These are phyloP conservation scores for Achatina immaculata DNA, from an alignment of 1,140 invertebrate species.

Conservation along the genomic window DNA sequence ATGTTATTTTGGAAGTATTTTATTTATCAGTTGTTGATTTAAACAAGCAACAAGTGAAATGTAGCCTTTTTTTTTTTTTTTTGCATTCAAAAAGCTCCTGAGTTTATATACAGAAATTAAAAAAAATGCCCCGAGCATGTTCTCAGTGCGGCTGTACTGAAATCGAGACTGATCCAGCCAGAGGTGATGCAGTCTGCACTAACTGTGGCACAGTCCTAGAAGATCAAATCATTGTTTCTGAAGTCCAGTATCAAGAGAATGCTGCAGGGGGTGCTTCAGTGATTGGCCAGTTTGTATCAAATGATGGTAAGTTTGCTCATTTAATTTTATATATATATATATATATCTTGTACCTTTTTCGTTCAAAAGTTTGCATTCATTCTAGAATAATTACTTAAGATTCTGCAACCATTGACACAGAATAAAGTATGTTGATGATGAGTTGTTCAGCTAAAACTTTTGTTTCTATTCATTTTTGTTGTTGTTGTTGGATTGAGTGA, in stretches of 20 bases:
- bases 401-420: too few species aligned
- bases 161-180: constrained; percentile 90
- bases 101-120: too few species aligned
- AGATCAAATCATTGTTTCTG: constrained; percentile 95
- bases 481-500: too few species aligned
- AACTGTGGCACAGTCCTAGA: constrained; percentile 96
- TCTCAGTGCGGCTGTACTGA: constrained; percentile 94
- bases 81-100: neutral
- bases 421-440: too few species aligned
- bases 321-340: too few species aligned
- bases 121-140: constrained; percentile 75
- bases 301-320: constrained; percentile 83
- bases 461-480: too few species aligned
- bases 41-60: neutral
- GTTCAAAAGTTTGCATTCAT: too few species aligned
- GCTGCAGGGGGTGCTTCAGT: constrained; percentile 87
- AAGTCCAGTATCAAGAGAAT: constrained; percentile 95
- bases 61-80: neutral
- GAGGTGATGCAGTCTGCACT: constrained; percentile 96
- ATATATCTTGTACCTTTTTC: constrained; percentile 16
- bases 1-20: neutral
- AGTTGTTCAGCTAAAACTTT: too few species aligned
- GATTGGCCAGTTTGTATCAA: constrained; percentile 92
- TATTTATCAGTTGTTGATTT: neutral
- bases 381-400: too few species aligned